Percentiles rank a stretch among this genome's conserved stretches.
phyloP scores from a whole-genome alignment of 2,113 vertebrate genomes.

The Microcebus murinus region DNA sequence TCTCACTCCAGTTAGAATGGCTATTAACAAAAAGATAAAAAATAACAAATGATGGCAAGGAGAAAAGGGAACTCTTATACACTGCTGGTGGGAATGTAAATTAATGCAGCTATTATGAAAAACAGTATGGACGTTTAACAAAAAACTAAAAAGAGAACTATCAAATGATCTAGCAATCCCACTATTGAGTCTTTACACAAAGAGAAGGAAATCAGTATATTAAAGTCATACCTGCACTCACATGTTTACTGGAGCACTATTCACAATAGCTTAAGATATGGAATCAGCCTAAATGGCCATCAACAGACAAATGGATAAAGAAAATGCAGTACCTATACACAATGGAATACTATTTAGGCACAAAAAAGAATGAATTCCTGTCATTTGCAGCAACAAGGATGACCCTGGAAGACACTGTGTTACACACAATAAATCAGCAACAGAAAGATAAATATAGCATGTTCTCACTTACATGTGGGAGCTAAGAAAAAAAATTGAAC shows the following conservation, averaged over 20 bases:
- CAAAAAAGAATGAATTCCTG: neutral
- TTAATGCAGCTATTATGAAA: neutral
- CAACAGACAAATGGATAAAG: neutral
- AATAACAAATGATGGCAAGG: neutral
- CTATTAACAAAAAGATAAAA: neutral
- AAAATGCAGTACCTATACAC: neutral
- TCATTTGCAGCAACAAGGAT: neutral
- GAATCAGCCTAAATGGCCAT: neutral
- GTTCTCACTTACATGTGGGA: neutral
- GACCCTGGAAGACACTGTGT: neutral
- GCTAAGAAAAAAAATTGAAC: neutral
- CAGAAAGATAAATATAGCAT: neutral
- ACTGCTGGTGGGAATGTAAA: neutral
- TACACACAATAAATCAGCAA: neutral
- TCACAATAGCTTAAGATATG: neutral
- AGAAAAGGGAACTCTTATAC: neutral
- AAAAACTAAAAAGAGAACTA: neutral
- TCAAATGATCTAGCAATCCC: neutral
- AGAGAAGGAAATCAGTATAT: neutral
- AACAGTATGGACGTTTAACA: neutral
- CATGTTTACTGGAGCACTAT: neutral
- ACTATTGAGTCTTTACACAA: neutral
- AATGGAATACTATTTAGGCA: neutral
- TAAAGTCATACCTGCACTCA: neutral
- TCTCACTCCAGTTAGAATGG: neutral